These are phyloP conservation scores for Pitangus sulphuratus DNA, from an alignment of 2,797 vertebrate genomes.

Conservation along the genomic window DNA sequence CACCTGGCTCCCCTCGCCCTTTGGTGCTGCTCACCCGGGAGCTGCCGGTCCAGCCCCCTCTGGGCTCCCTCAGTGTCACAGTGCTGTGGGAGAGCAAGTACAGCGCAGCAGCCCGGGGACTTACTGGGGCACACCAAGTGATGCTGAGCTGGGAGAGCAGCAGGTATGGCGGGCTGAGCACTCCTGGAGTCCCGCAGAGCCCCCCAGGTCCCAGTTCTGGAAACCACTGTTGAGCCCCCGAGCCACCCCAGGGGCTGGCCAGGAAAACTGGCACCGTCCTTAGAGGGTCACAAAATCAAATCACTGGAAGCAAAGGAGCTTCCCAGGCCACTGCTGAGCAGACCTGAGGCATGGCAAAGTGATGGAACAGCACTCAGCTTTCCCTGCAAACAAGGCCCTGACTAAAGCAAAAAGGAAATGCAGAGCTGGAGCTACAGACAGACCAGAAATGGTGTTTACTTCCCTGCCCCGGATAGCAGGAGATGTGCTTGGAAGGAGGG, in stretches of 20 bases:
- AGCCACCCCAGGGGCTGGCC: neutral
- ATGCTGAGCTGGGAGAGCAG: neutral
- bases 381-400: neutral
- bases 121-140: neutral
- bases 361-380: neutral
- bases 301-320: neutral
- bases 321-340: neutral
- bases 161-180: rapidly evolving
- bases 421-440: neutral
- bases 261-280: neutral
- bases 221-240: neutral
- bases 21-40: neutral
- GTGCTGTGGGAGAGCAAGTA: neutral
- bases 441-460: neutral
- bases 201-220: neutral
- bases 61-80: neutral
- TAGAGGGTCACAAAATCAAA: neutral
- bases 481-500: conserved; percentile 54
- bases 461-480: neutral
- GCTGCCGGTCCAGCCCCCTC: neutral
- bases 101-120: rapidly evolving
- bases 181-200: neutral
- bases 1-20: neutral
- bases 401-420: neutral
- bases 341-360: neutral